These are phyloP conservation scores for Hofmannophila pseudospretella DNA, from an alignment of 2,888 invertebrate genomes.

Conservation along the genomic window DNA sequence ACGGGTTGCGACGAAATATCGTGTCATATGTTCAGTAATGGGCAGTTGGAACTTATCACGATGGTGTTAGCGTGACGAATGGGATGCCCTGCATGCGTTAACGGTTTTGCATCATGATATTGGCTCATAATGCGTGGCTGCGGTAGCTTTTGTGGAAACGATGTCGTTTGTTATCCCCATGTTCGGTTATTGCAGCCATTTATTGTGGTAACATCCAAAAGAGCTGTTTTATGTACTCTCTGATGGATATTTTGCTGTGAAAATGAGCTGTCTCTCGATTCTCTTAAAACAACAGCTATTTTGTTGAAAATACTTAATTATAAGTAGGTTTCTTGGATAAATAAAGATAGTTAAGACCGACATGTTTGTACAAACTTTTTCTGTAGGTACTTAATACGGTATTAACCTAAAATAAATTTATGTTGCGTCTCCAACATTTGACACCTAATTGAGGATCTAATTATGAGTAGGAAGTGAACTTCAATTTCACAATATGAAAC, in stretches of 20 bases:
- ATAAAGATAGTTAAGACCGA: no score
- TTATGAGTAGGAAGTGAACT: no score
- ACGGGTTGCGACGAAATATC: neutral
- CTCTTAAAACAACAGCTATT: no score
- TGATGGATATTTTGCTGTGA: neutral
- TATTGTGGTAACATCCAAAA: slow-evolving; percentile 15
- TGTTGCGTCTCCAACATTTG: no score
- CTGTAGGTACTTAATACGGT: neutral
- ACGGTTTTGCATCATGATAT: slow-evolving; percentile 29
- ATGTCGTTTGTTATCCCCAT: slow-evolving; percentile 37
- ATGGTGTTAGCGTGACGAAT: slow-evolving; percentile 30
- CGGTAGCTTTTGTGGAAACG: slow-evolving; percentile 37
- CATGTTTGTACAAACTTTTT: no score
- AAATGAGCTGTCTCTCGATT: neutral
- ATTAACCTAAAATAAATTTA: no score
- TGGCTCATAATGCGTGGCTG: slow-evolving; percentile 38
- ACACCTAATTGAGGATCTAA: no score
- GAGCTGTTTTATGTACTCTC: slow-evolving; percentile 6
- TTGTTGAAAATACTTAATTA: no score
- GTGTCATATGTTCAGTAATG: slow-evolving; percentile 17
- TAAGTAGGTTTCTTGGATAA: no score
- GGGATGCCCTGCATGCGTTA: slow-evolving; percentile 21
- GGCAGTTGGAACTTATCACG: slow-evolving; percentile 19
- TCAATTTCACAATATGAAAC: no score
- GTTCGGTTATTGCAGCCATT: slow-evolving; percentile 42